phyloP scores from a whole-genome alignment of 2,113 vertebrate genomes.

The Campylorhamphus procurvoides region DNA sequence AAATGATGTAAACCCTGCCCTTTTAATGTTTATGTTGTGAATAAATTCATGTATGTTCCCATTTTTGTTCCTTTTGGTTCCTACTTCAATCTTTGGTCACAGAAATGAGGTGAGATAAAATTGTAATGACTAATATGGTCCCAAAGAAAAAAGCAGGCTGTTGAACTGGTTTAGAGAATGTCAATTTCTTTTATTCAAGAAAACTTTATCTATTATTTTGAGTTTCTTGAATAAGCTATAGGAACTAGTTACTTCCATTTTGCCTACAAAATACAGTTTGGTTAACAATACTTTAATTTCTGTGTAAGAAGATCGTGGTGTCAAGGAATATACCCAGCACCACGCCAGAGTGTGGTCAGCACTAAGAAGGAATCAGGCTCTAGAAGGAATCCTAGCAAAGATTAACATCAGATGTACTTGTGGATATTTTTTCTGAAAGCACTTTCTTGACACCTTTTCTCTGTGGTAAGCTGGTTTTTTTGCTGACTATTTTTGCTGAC shows the following conservation, averaged over 20 bases:
- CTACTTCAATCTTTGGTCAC: neutral
- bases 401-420: neutral
- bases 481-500: neutral
- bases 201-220: neutral
- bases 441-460: neutral
- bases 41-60: neutral
- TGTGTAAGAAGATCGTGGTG: neutral
- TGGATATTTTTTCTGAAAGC: neutral
- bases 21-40: slow-evolving; percentile 20
- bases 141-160: neutral
- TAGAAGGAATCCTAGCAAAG: neutral
- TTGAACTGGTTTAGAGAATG: neutral
- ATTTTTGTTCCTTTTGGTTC: neutral
- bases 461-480: neutral
- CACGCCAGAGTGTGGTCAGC: neutral
- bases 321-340: neutral
- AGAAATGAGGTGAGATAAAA: slow-evolving; percentile 3
- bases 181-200: neutral
- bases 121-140: neutral
- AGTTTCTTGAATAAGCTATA: neutral
- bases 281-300: neutral
- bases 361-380: neutral
- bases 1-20: neutral
- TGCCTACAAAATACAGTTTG: neutral
- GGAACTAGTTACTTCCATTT: neutral